These are phyloP conservation scores for Poecilus cupreus DNA, from an alignment of 2,888 invertebrate genomes.

Conservation along the genomic window DNA sequence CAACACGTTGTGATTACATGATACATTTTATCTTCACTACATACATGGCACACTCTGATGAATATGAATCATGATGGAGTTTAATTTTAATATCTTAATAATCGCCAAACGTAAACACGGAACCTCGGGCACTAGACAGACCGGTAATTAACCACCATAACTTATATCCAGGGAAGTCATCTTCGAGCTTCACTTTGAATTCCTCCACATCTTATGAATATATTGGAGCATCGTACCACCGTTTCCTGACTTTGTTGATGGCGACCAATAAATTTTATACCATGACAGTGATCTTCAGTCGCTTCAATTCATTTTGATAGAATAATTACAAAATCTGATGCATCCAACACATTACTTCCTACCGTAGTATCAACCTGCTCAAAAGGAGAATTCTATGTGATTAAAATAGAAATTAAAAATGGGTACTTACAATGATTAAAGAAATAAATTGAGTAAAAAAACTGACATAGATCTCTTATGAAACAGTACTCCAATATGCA, in stretches of 20 bases:
- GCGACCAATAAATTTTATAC: too few relatives aligned
- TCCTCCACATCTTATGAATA: not conserved
- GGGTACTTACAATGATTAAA: too few relatives aligned
- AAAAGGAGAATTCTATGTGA: too few relatives aligned
- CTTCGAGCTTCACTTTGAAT: not conserved
- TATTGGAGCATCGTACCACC: not conserved
- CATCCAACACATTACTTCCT: too few relatives aligned
- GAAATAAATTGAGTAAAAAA: too few relatives aligned
- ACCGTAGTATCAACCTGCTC: too few relatives aligned
- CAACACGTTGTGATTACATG: constrained; percentile 29
- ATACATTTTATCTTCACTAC: constrained; percentile 16
- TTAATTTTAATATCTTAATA: constrained; percentile 31
- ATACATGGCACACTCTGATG: constrained; percentile 8
- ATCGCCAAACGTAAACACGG: constrained; percentile 1
- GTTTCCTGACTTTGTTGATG: not conserved
- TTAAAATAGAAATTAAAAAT: too few relatives aligned
- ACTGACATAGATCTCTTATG: too few relatives aligned
- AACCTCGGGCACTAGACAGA: constrained; percentile 2
- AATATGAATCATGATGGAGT: constrained; percentile 12
- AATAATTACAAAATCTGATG: too few relatives aligned
- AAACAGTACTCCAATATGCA: too few relatives aligned
- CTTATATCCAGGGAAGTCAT: not conserved
- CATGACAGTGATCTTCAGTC: too few relatives aligned
- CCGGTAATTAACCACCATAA: not conserved
- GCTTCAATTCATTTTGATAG: too few relatives aligned